Base-by-base conservation (phyloP, 1,140 invertebrate species). In the Papilio glaucus region DNA sequence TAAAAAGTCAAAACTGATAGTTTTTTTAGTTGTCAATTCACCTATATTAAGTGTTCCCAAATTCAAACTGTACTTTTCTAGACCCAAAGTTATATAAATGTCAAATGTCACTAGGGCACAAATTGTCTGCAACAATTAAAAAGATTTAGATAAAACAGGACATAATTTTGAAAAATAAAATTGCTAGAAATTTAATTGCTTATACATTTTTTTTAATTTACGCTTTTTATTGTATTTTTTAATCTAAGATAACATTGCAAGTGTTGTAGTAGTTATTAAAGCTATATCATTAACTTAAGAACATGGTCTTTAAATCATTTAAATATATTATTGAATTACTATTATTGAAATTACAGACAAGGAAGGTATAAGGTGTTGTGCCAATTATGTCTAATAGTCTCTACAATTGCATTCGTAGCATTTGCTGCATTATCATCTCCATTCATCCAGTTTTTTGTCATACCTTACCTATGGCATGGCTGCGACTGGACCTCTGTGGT, bases 391-490 rank as follows among this genome's bases (percentile, higher is more conserved):
- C 29, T n/a, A 37, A 37, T 15, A 38, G 15, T 39, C 62, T 41
- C 62, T 12, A 10, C 12, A 37, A n/a, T 61, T 29, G 29, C 4
- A 4, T 57, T 57, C 24, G 9, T 33, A 3, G 29, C 2, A 42
- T 29, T 53, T 24, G 1, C 24, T 61, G n/a, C 60, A 29, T n/a
- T 53, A 13, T 60, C 41, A 53, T 73, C 41, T 53, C 42, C 67
- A 37, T 69, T 53, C 67, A 69, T 69, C 42, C 67, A 69, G 33
- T 69, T n/a, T 53, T 69, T 42, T 13, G 8, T 73, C 74, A 63
- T 81, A 77, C 83, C 87, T 92, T 92, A 92, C 90, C 90, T 90
- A 91, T 77, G 33, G 61, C 41, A 49, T 72, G 62, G 83, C 69
- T 72, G 79, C 62, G 60, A 73, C 80, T 21, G 79, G 82, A 61